Percentiles rank a stretch among this genome's conserved stretches.
Evolutionary conservation across 2,888 invertebrate species (phyloP).

Genomic region (Microctonus hyperodae): DNA sequence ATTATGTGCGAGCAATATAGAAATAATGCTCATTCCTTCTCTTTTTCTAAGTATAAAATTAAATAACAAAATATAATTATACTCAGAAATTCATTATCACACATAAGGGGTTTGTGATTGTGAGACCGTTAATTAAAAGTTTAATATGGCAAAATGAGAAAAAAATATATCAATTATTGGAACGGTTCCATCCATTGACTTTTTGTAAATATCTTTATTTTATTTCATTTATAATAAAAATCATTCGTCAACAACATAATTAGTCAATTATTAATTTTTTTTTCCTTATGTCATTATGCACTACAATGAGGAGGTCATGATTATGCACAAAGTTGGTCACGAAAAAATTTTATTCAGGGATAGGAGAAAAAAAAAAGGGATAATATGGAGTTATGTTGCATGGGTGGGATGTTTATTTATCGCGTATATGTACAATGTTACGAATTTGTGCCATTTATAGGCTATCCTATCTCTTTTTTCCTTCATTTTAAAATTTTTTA

Average conservation of each 20-base stretch:
- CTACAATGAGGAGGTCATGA: constrained; percentile 53
- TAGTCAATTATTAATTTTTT: constrained; percentile 60
- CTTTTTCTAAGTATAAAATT: background rate
- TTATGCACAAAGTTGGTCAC: constrained; percentile 63
- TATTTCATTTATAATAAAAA: constrained; percentile 64
- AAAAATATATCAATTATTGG: constrained; percentile 27
- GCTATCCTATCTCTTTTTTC: constrained; percentile 22
- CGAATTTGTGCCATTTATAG: constrained; percentile 53
- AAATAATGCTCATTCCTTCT: background rate
- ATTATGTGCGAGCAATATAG: background rate
- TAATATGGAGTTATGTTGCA: constrained; percentile 54
- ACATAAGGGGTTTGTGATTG: background rate
- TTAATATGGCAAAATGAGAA: constrained; percentile 4
- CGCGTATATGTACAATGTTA: constrained; percentile 63
- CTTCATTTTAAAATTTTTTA: no score
- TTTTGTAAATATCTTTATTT: constrained; percentile 64
- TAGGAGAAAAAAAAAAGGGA: constrained; percentile 42
- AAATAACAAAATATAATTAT: background rate
- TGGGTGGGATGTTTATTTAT: constrained; percentile 54
- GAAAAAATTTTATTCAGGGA: constrained; percentile 42
- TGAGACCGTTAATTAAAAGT: background rate
- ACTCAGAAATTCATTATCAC: background rate
- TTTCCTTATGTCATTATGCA: constrained; percentile 39
- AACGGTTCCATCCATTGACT: constrained; percentile 48
- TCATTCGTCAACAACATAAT: constrained; percentile 65